Evolutionary conservation across 2,113 vertebrate genomes (phyloP), one percentile per base, ranked within the genome.

Genomic region (Coptodon bakossiorum): DNA sequence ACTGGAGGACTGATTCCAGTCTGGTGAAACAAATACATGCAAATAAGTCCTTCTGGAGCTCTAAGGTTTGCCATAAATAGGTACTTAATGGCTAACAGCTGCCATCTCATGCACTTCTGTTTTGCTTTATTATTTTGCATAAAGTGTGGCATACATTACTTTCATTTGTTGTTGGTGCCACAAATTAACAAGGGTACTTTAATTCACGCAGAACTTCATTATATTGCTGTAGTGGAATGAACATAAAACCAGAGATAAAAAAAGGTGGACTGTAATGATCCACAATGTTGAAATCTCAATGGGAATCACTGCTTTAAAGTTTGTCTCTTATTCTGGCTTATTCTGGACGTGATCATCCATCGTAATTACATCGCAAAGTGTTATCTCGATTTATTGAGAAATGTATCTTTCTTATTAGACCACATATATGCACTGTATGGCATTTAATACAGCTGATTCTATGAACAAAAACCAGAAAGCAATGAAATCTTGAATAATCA

Each of bases 61-160:
- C 59, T 81, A 88, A 81, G 76, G 73, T 90, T 86, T 82, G 34
- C 88, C 68, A 87, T 93, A 93, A 93, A 91, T 92, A 88, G 86
- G 54, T 83, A 50, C 83, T 29, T 90, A 88, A 93, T 88, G 81
- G 53, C 81, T 31, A 87, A 86, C 90, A 91, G 84, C 90, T 93
- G 89, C 68, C 88, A 90, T 45, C 16, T 5, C 54, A 45, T 89
- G 27, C 43, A 85, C 84, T 76, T 90, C 76, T 86, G 82, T 89
- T 92, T 88, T 88, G 45, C 48, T 89, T 90, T 83, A 87, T 86
- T 86, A 82, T 90, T 91, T 89, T 80, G 79, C 82, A 94, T 89
- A 63, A 89, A 87, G 76, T 83, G 40, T 79, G 50, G 61, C 71
- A 85, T 53, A 82, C 61, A 80, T 82, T 40, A 80, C 71, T 81